A percentile compares a stretch with the other conserved stretches of the same genome.
phyloP scores from a whole-genome alignment of 2,113 vertebrate species.

The Percina caprodes region DNA sequence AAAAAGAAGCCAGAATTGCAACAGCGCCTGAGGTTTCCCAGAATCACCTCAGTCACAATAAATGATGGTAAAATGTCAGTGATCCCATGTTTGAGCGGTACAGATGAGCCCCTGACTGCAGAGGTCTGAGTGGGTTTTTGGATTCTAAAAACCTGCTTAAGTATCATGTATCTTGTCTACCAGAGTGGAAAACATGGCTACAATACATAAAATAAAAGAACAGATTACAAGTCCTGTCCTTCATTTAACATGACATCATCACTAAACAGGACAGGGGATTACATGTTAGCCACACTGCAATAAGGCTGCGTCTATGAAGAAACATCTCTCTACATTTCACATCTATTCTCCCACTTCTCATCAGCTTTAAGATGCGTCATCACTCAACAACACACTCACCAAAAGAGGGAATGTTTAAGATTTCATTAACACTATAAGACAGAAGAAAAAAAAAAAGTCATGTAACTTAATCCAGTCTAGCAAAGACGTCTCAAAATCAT shows the following conservation, averaged over 20 bases:
- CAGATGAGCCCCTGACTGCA: background rate
- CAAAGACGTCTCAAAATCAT: background rate
- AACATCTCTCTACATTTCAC: conserved; percentile 26
- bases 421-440: conserved; percentile 38
- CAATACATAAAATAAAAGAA: conserved; percentile 1
- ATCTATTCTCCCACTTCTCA: conserved; percentile 11
- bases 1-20: conserved; percentile 17
- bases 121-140: background rate
- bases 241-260: background rate
- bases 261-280: background rate
- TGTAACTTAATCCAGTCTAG: conserved; percentile 31
- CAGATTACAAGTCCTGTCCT: background rate
- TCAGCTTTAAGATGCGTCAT: conserved; percentile 33
- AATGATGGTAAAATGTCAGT: background rate
- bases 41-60: background rate
- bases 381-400: conserved; percentile 43
- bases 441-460: conserved; percentile 8
- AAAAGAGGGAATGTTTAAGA: conserved; percentile 73
- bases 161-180: conserved; percentile 5
- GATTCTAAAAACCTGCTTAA: conserved; percentile 12
- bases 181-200: conserved; percentile 21
- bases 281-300: conserved; percentile 35
- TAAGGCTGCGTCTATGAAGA: conserved; percentile 53
- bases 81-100: conserved; percentile 11
- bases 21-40: background rate